Conservation (phyloP, 2,888 invertebrate species). For the Ectemnius cavifrons region DNA sequence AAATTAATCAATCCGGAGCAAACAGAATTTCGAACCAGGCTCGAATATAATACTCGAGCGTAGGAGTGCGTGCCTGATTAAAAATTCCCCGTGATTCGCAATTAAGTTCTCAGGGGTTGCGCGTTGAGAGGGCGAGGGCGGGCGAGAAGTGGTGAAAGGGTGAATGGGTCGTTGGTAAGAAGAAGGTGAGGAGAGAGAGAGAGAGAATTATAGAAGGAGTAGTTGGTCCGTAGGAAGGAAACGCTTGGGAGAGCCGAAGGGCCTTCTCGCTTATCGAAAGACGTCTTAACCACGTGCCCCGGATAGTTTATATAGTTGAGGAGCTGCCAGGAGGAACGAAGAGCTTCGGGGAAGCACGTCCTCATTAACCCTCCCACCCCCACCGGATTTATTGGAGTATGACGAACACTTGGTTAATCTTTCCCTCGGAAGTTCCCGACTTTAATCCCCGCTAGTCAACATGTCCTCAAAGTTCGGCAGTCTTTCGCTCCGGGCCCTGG, state of each 20-base stretch:
- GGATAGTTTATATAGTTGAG: conserved; percentile 72
- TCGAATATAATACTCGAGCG: background rate
- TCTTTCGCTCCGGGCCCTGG: no score
- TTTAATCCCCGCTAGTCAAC: no score
- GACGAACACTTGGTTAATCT: background rate
- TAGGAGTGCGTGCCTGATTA: background rate
- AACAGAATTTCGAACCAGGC: no score
- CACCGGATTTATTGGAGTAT: background rate
- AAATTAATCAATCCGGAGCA: no score
- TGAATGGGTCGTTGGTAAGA: background rate
- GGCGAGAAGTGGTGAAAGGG: background rate
- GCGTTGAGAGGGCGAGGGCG: background rate
- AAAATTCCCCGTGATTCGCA: background rate
- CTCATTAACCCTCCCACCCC: conserved; percentile 28
- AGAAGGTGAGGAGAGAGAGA: conserved; percentile 10
- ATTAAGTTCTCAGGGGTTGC: conserved; percentile 3
- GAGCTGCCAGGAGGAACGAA: conserved; percentile 42
- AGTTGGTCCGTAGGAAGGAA: background rate
- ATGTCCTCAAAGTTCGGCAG: no score
- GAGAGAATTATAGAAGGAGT: conserved; percentile 7
- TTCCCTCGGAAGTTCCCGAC: background rate
- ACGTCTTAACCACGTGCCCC: conserved; percentile 62
- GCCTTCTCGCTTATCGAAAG: conserved; percentile 51
- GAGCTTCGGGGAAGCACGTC: conserved; percentile 21
- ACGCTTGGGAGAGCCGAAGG: conserved; percentile 26